Evolutionary conservation across 35 echinoderm and acorn worm genomes (phyloP).

Genomic region (Chiridota heheva): DNA sequence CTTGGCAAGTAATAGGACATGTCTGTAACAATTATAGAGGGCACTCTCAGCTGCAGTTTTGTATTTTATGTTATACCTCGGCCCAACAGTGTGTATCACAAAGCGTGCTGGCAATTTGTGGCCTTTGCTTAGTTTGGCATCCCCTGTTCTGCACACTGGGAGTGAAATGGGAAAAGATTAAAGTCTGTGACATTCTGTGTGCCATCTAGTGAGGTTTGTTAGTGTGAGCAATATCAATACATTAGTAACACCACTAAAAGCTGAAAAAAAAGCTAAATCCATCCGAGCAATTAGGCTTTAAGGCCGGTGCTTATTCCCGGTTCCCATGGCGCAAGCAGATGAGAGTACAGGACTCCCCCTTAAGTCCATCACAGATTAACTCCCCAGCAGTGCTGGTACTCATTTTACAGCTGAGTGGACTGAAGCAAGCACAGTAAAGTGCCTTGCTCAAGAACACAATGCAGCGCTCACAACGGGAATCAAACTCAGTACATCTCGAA

Average conservation of each 20-base stretch:
- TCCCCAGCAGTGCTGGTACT: no score
- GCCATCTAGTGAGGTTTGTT: not conserved
- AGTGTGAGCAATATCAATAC: not conserved
- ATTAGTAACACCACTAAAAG: not conserved
- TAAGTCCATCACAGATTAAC: no score
- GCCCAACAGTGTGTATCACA: slow-evolving; percentile 92
- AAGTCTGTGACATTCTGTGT: not conserved
- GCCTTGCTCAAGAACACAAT: no score
- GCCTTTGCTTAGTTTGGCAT: slow-evolving; percentile 89
- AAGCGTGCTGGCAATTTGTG: slow-evolving; percentile 74
- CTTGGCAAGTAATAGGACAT: slow-evolving; percentile 80
- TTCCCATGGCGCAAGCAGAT: no score
- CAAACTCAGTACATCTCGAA: no score
- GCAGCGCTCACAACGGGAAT: no score
- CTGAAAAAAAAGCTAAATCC: not conserved
- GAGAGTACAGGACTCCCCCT: no score
- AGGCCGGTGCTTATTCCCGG: no score
- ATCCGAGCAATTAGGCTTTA: no score
- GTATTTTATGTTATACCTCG: slow-evolving; percentile 90
- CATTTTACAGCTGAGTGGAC: no score
- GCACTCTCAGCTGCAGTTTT: slow-evolving; percentile 94
- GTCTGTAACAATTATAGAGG: slow-evolving; percentile 96
- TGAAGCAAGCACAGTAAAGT: no score
- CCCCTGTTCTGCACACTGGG: slow-evolving; percentile 86
- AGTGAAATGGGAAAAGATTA: slow-evolving; percentile 7